Percentiles rank a stretch among this genome's conserved stretches.
Evolutionary conservation across 2,888 invertebrate species (phyloP).

Genomic region (Melanotus villosus): DNA sequence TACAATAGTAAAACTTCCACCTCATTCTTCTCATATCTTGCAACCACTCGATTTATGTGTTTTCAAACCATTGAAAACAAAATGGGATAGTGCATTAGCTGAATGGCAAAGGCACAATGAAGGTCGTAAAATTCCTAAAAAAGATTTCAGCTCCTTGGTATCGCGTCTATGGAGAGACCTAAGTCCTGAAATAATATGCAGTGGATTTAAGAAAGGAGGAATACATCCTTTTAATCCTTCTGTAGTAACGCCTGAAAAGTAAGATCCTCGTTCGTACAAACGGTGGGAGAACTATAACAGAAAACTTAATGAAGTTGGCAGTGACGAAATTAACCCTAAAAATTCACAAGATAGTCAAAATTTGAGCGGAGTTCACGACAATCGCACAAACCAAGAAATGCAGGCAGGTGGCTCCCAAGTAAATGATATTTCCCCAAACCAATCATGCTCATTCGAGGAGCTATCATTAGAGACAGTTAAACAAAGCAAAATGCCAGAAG

Average conservation of each 20-base stretch:
- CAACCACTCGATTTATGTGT: not conserved
- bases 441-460: not conserved
- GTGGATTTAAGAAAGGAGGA: not conserved
- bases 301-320: no score
- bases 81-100: not conserved
- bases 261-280: not conserved
- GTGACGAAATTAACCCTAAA: no score
- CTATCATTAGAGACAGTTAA: no score
- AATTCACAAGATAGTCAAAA: no score
- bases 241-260: not conserved
- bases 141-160: not conserved
- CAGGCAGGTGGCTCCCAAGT: no score
- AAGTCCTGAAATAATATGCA: not conserved
- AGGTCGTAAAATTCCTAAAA: not conserved
- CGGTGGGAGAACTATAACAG: not conserved
- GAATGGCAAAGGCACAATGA: not conserved
- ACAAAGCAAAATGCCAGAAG: not conserved
- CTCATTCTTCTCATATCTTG: not conserved
- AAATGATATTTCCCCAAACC: no score
- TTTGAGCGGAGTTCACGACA: no score
- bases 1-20: not conserved
- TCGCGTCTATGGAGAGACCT: not conserved
- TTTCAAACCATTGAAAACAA: not conserved
- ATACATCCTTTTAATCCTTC: not conserved
- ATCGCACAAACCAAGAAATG: no score